Conservation (phyloP, 2,113 vertebrate genomes). For the Hippolais icterina region DNA sequence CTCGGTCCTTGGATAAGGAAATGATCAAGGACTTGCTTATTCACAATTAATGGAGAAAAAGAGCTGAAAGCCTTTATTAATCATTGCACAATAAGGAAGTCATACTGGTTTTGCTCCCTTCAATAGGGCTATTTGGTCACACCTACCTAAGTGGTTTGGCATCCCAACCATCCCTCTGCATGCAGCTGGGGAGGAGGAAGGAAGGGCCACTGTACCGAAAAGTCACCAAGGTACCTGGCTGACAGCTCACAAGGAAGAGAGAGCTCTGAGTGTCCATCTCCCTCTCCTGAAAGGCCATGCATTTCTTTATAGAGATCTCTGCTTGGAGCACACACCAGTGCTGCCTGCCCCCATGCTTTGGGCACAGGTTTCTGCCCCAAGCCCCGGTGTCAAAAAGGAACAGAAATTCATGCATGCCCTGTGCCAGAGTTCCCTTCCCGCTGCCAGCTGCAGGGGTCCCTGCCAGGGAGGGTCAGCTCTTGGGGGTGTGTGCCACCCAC, state of each 20-base stretch:
- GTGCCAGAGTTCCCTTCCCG: neutral
- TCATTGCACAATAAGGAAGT: constrained; percentile 59
- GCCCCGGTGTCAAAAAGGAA: neutral
- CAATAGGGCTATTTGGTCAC: constrained; percentile 28
- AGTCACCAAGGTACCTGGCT: neutral
- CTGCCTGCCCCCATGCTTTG: neutral
- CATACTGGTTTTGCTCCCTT: constrained; percentile 43
- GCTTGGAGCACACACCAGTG: neutral
- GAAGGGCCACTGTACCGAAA: neutral
- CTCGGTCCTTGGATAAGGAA: constrained; percentile 17
- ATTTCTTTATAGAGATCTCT: neutral
- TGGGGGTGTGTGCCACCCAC: neutral
- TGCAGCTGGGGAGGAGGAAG: neutral
- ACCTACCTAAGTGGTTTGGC: constrained; percentile 35
- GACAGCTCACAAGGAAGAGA: neutral
- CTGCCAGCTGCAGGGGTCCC: neutral
- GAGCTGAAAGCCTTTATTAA: constrained; percentile 44
- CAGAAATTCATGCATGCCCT: neutral
- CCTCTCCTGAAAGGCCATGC: neutral
- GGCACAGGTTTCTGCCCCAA: neutral
- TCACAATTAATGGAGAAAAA: constrained; percentile 52
- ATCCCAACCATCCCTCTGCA: neutral
- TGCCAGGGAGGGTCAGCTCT: neutral
- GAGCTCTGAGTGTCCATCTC: neutral
- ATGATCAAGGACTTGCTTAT: constrained; percentile 53